phyloP scores from a whole-genome alignment of 2,888 invertebrate genomes.

The Lasioglossum lativentre region DNA sequence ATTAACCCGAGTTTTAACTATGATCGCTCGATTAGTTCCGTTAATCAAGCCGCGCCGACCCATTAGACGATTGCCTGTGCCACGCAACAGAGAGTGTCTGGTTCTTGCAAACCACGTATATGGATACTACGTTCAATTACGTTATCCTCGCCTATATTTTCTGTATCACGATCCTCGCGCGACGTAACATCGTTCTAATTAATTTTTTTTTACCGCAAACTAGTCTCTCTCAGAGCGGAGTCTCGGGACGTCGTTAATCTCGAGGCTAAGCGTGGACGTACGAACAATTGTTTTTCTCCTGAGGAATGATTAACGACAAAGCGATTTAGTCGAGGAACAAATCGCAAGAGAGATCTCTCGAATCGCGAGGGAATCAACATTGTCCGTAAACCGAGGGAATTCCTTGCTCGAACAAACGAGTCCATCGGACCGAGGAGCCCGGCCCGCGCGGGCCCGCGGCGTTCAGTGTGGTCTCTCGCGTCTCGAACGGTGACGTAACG shows the following conservation, averaged over 20 bases:
- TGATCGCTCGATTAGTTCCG: not conserved
- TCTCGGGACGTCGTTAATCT: not conserved
- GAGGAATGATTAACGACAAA: not conserved
- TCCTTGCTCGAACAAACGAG: not conserved
- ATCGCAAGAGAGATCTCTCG: not conserved
- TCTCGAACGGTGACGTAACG: not conserved
- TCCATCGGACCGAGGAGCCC: not conserved
- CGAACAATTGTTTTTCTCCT: not conserved
- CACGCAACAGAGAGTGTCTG: not conserved
- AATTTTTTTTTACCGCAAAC: not conserved
- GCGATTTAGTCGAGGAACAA: not conserved
- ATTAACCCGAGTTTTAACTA: not conserved
- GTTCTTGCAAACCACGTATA: not conserved
- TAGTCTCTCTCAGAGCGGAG: not conserved
- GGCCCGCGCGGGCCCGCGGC: too few species aligned
- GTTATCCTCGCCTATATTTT: not conserved
- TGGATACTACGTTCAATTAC: too few species aligned
- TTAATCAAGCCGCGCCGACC: not conserved
- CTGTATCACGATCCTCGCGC: not conserved
- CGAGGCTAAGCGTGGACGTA: not conserved
- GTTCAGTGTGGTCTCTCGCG: not conserved
- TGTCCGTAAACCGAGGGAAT: not conserved
- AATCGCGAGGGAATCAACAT: not conserved
- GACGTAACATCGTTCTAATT: not conserved
- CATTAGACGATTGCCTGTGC: conserved; percentile 13